These are phyloP conservation scores for Microplitis mediator DNA, from an alignment of 1,140 invertebrate genomes.

Conservation along the genomic window DNA sequence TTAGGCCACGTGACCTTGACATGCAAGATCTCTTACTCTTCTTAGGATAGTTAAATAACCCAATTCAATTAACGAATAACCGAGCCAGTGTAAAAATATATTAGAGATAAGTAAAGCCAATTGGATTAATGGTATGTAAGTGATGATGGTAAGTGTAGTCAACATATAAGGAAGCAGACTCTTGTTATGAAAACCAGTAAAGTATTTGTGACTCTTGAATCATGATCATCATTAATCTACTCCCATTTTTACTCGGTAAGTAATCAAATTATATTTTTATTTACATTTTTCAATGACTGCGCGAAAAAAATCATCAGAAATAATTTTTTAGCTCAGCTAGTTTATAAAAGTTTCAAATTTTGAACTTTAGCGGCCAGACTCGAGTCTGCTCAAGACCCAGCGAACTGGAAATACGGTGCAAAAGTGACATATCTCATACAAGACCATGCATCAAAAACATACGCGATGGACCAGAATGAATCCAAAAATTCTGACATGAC, in stretches of 20 bases:
- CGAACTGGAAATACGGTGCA: background rate
- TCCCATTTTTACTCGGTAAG: slow-evolving; percentile 23
- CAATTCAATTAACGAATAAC: background rate
- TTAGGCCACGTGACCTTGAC: background rate
- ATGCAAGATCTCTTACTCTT: background rate
- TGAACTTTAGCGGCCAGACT: background rate
- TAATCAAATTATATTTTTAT: background rate
- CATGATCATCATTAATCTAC: slow-evolving; percentile 18
- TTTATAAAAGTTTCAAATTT: background rate
- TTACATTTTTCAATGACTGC: too few species aligned
- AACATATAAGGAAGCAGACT: background rate
- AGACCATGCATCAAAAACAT: background rate
- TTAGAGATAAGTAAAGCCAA: background rate
- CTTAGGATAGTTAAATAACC: background rate
- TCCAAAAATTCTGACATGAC: background rate
- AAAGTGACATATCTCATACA: slow-evolving; percentile 13
- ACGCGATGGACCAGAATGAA: background rate
- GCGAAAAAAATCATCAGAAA: background rate
- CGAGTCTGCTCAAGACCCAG: too few species aligned
- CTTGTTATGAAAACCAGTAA: background rate
- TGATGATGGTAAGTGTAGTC: background rate
- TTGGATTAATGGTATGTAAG: slow-evolving; percentile 9
- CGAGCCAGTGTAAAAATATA: background rate
- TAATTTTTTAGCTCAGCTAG: too few species aligned
- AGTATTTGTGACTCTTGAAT: background rate